Percentiles rank a stretch among this genome's conserved stretches.
These are phyloP conservation scores for Hydra vulgaris DNA, from an alignment of 30 jellyfish, hydroid and myxozoan species.

Conservation along the genomic window DNA sequence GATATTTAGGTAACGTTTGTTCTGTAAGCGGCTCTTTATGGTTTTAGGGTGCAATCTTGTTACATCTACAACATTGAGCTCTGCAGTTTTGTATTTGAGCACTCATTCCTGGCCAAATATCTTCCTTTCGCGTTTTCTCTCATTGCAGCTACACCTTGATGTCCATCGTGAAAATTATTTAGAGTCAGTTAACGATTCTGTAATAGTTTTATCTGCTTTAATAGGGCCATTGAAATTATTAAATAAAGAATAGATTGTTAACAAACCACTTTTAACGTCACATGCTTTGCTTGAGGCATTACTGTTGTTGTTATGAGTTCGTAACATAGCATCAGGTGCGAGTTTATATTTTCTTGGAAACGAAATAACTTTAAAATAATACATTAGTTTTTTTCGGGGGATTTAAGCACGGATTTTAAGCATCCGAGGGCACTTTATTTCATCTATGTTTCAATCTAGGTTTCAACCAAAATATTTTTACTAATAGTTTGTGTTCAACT, in stretches of 20 bases:
- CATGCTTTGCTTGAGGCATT: no score
- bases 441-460: no score
- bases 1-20: constrained; percentile 19
- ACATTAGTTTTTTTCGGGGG: constrained; percentile 35
- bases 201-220: no score
- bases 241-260: no score
- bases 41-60: constrained; percentile 28
- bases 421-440: constrained; percentile 34
- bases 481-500: constrained; percentile 62
- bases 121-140: constrained; percentile 29
- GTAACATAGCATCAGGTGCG: constrained; percentile 13
- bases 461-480: no score
- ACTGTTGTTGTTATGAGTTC: constrained; percentile 16
- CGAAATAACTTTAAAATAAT: constrained; percentile 24
- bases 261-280: no score
- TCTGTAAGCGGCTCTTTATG: constrained; percentile 24
- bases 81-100: constrained; percentile 31
- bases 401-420: neutral
- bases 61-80: no score
- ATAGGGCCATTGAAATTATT: no score
- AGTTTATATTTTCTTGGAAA: constrained; percentile 29
- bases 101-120: constrained; percentile 44
- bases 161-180: no score
- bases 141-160: no score
- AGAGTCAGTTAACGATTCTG: no score